Conservation (phyloP, 2,797 vertebrate genomes). For the Pseudomugil gertrudae region DNA sequence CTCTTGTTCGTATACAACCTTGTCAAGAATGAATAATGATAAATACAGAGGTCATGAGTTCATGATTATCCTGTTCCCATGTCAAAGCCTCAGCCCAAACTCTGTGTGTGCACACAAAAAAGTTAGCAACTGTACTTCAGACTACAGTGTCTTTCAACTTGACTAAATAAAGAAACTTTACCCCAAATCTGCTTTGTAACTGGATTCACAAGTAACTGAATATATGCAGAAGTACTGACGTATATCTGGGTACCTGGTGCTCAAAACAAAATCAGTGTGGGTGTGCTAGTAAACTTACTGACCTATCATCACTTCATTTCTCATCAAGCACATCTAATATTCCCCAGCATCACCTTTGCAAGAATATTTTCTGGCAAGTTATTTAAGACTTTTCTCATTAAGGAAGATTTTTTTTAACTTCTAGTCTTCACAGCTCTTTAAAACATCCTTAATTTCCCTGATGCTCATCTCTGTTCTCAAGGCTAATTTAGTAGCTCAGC, state of each 20-base stretch:
- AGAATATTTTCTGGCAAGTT: background rate
- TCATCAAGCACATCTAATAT: background rate
- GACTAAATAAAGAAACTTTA: conserved; percentile 20
- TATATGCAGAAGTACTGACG: background rate
- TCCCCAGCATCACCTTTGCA: background rate
- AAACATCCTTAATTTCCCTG: conserved; percentile 29
- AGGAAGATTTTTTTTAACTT: conserved; percentile 4
- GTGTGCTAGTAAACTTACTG: background rate
- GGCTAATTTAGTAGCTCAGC: conserved; percentile 25
- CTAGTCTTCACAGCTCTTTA: conserved; percentile 11
- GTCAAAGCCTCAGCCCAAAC: conserved; percentile 39
- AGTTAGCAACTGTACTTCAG: conserved; percentile 1
- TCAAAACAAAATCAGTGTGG: background rate
- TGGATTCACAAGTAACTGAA: conserved; percentile 5
- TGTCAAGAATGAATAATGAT: background rate
- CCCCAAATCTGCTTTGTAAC: conserved; percentile 26
- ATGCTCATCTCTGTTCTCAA: conserved; percentile 20
- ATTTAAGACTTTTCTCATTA: background rate
- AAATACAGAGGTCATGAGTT: background rate
- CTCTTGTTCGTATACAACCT: background rate
- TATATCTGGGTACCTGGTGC: background rate
- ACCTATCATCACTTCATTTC: background rate
- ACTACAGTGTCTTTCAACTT: conserved; percentile 1
- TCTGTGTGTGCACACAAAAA: background rate
- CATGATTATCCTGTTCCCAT: conserved; percentile 14